Base-by-base conservation (phyloP, 2,797 vertebrate species). In the Xenopus petersii region DNA sequence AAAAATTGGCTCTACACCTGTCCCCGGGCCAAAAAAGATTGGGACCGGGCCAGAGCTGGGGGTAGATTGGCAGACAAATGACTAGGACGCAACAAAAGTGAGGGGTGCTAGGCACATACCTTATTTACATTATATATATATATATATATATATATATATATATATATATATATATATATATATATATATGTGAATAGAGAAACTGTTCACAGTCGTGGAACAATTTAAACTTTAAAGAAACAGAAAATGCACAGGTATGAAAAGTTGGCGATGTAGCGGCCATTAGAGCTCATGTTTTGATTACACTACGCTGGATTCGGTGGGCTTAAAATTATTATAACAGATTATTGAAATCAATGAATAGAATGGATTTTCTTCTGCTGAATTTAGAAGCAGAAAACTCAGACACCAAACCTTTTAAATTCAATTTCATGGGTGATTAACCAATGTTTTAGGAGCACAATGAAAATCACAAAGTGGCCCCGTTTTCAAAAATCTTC, bases 321-420 rank as follows among this genome's bases (percentile, higher is more conserved):
- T 55, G 51, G 64, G 33, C 16, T 70, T 61, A 79, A 74, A 65
- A 79, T 79, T 79, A 69, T 69, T 74, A 69, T 72, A 60, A 74
- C 71, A 79, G 54, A 79, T 79, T 79, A 79, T 79, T 74, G 62
- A 79, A 79, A 74, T 79, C 77, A 79, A 79, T 79, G 71, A 74
- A 74, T 68, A 74, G 74, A 79, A 79, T 79, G 62, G 77, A 79
- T 74, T 74, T 78, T 70, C 70, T 79, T 64, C 64, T 64, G n/a
- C 47, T 74, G 67, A 70, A 74, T 79, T 79, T 79, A 65, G 48
- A 70, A 64, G 67, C 54, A 33, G 47, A 74, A 61, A 30, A 60
- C 67, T 74, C 71, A 70, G n/a, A 51, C 71, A 64, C 62, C 77
- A 61, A 78, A 74, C 77, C 77, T 66, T 74, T 78, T 79, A 74